phyloP scores from a whole-genome alignment of 2,797 vertebrate species.

The Petrocephalus sullivani region DNA sequence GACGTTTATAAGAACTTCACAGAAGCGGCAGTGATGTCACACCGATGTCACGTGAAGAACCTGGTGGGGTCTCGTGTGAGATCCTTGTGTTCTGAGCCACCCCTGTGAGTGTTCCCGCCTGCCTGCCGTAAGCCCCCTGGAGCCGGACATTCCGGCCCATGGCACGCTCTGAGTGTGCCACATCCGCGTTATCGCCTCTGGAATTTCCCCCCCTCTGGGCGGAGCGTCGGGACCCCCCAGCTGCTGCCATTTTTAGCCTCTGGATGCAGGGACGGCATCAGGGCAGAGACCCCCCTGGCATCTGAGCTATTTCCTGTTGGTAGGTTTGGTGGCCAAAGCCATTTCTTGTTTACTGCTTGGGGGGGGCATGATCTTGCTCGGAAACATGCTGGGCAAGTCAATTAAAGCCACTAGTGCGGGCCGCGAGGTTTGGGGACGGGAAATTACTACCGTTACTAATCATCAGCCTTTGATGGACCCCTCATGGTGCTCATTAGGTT shows the following conservation, averaged over 20 bases:
- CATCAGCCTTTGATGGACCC: not conserved
- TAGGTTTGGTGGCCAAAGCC: slow-evolving; percentile 76
- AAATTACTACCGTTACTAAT: not conserved
- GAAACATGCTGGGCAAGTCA: not conserved
- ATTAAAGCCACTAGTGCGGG: slow-evolving; percentile 14
- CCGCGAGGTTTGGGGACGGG: slow-evolving; percentile 39
- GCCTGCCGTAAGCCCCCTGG: not conserved
- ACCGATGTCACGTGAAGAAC: not conserved
- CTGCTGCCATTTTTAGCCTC: slow-evolving; percentile 69
- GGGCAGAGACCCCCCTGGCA: slow-evolving; percentile 83
- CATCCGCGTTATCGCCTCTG: not conserved
- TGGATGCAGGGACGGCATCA: slow-evolving; percentile 47
- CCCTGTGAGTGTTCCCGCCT: not conserved
- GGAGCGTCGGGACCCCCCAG: slow-evolving; percentile 54
- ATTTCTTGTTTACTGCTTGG: slow-evolving; percentile 74
- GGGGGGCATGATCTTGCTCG: slow-evolving; percentile 77
- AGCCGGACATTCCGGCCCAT: not conserved
- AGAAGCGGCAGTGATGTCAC: not conserved
- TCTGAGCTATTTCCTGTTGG: slow-evolving; percentile 94
- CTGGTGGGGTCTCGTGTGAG: not conserved
- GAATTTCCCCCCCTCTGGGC: not conserved
- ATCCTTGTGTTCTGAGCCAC: not conserved
- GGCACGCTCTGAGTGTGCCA: not conserved
- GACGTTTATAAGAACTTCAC: not conserved
- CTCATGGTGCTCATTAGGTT: not conserved